Evolutionary conservation across 1,140 invertebrate species (phyloP).

Genomic region (Coptotermes formosanus): DNA sequence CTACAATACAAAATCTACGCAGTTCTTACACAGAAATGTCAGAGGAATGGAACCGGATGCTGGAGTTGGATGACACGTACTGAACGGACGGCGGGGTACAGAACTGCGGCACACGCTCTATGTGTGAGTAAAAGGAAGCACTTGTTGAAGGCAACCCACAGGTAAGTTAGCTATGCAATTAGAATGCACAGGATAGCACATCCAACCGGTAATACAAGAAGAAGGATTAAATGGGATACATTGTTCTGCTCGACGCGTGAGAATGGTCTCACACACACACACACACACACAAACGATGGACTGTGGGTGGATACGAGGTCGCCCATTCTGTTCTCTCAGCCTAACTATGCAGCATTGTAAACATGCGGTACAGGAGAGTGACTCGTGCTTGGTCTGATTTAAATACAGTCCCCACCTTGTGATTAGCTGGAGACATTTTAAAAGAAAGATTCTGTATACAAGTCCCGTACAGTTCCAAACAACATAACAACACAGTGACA

Average conservation of each 20-base stretch:
- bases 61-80: not conserved
- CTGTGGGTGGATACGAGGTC: not conserved
- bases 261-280: not conserved
- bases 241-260: not conserved
- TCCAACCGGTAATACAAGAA: not conserved
- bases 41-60: not conserved
- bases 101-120: not conserved
- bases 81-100: too few species aligned
- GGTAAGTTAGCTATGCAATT: not conserved
- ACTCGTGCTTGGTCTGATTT: not conserved
- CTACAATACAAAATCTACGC: too few species aligned
- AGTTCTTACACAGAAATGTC: too few species aligned
- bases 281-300: not conserved
- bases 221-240: not conserved
- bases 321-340: not conserved
- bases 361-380: not conserved
- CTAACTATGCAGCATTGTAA: not conserved
- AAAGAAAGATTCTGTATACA: not conserved
- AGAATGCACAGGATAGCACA: not conserved
- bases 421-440: not conserved
- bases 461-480: too few species aligned
- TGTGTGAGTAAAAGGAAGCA: not conserved
- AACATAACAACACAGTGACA: too few species aligned
- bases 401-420: not conserved
- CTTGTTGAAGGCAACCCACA: not conserved